Evolutionary conservation across 2,888 invertebrate species (phyloP), one percentile per base, ranked within the genome.

Genomic region (Linnaemya tessellans): DNA sequence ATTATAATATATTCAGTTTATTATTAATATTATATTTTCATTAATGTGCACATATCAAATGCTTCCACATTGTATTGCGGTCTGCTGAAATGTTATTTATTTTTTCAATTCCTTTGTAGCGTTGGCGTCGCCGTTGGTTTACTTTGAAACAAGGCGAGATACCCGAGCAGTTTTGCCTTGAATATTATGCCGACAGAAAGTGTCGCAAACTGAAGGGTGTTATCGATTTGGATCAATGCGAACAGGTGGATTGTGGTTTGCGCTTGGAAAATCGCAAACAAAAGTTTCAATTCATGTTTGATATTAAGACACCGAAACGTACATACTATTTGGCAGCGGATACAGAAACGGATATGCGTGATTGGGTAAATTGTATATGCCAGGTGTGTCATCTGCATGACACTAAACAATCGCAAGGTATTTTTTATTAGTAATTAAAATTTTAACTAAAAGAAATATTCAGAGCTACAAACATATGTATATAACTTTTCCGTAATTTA

Each of bases 51-150:
- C 38, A 77, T 64, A 75, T 58, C 67, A 74, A 60, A n/a, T 56
- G 22, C 22, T 60, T 60, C 10, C 41, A 3, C 65, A 30, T 41
- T 67, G 51, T 56, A 54, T 74, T 75, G 46, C 43, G 38, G 20
- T 75, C 10, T 62, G 65, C 9, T 49, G 41, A 58, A 70, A 46
- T 60, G 8, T 64, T 68, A 68, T 58, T 49, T 75, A 58, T 41
- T 84, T 58, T 82, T 78, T 62, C 38, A 51, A 84, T 87, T 84
- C 86, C 75, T 84, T 80, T 38, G 43, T 93, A 99, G 98, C 96
- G 97, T 94, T 98, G 98, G 98, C 95, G 98, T 92, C 95, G 96
- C 92, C 95, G 98, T 90, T 99, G 97, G 97, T 99, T 98, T 93
- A 96, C 97, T 88, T 94, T 99, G 89, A 96, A 97, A 88, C 97